A percentile compares a stretch with the other conserved stretches of the same genome.
Conservation (phyloP, 2,113 vertebrate genomes). For the Chaenocephalus aceratus region DNA sequence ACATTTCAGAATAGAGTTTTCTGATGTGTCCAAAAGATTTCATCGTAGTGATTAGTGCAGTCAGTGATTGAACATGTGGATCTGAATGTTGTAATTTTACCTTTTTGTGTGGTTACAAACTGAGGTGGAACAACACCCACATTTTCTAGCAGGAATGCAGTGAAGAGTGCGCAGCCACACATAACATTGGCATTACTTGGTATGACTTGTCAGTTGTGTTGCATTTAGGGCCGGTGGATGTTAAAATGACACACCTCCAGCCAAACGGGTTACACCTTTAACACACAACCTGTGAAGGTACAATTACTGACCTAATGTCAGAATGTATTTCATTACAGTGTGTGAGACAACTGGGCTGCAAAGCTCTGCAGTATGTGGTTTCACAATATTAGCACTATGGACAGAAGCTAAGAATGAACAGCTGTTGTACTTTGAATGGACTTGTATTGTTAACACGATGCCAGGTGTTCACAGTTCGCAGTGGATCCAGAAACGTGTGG, state of each 20-base stretch:
- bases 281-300: not conserved
- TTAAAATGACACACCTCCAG: conserved; percentile 23
- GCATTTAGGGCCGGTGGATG: not conserved
- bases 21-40: not conserved
- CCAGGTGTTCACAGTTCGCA: not conserved
- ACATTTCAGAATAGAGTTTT: not conserved
- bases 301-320: not conserved
- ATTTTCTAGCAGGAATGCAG: conserved; percentile 17
- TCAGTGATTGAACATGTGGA: not conserved
- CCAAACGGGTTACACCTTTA: conserved; percentile 19
- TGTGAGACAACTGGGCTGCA: not conserved
- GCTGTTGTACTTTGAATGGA: not conserved
- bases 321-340: not conserved
- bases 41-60: not conserved
- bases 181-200: not conserved
- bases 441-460: not conserved
- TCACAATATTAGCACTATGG: not conserved
- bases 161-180: not conserved
- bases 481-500: not conserved
- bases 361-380: not conserved
- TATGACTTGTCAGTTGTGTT: conserved; percentile 2
- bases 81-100: conserved; percentile 1
- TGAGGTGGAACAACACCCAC: conserved; percentile 1
- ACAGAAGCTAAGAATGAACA: not conserved
- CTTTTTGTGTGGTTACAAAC: not conserved